phyloP scores from a whole-genome alignment of 1,140 invertebrate species.

The Camponotus vicinus region DNA sequence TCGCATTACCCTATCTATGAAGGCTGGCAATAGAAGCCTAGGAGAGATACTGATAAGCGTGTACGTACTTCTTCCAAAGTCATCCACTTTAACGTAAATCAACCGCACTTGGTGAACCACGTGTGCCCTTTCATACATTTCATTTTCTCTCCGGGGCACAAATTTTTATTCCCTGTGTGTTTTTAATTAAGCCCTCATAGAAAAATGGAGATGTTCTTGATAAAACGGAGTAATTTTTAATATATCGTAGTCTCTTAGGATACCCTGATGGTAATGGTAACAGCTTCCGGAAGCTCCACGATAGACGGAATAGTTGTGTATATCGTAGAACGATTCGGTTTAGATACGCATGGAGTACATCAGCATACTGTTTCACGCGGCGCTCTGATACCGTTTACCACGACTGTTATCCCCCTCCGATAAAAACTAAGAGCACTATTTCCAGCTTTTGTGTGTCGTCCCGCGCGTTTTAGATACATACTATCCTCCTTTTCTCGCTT shows the following conservation, averaged over 20 bases:
- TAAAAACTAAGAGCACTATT: constrained; percentile 84
- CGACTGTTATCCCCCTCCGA: constrained; percentile 80
- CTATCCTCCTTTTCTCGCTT: constrained; percentile 50
- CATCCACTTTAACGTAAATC: neutral
- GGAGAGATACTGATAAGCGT: no score
- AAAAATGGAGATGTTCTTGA: neutral
- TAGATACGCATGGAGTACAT: constrained; percentile 68
- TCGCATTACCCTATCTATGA: no score
- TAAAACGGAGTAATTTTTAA: neutral
- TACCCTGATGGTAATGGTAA: neutral
- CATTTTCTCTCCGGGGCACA: neutral
- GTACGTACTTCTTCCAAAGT: neutral
- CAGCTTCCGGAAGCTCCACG: neutral
- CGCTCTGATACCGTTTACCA: constrained; percentile 83
- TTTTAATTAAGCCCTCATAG: neutral
- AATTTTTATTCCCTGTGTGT: neutral
- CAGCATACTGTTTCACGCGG: constrained; percentile 75
- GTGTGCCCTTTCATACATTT: neutral
- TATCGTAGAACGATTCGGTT: constrained; percentile 56
- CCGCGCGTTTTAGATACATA: constrained; percentile 69
- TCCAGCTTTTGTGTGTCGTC: constrained; percentile 81
- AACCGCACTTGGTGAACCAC: neutral
- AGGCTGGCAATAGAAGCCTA: neutral
- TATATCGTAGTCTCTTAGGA: neutral
- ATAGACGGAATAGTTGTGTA: neutral